Evolutionary conservation across 2,113 vertebrate genomes (phyloP), one percentile per base, ranked within the genome.

Genomic region (Chloroceryle aenea): DNA sequence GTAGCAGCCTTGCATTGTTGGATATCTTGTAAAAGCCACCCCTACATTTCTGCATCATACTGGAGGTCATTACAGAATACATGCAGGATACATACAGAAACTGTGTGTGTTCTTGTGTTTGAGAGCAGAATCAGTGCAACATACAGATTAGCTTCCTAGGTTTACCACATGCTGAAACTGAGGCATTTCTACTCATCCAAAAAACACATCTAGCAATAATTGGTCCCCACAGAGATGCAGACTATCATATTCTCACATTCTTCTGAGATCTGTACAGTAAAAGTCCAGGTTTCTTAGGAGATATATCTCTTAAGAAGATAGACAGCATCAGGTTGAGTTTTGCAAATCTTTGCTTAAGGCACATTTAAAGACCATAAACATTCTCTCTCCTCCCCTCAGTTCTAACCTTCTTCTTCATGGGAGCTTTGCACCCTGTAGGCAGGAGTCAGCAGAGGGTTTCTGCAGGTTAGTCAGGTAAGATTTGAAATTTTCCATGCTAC

Each of bases 1-100:
- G 83, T 45, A 79, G 90, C 89, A 93, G 92, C 63, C 81, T 93
- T 76, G 92, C 92, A 22, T 93, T 62, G 93, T 86, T 94, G 93
- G 95, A 85, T 96, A 71, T 84, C 95, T 93, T 88, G 88, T 90
- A 92, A 95, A 91, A 94, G 89, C 90, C 93, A 93, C 64, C 87
- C 76, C 56, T 91, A 78, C 76, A 83, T 81, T 95, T 95, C 73
- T 91, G 86, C 88, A 82, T 89, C 68, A 27, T 91, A 89, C 89
- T 90, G 87, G 81, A 84, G 91, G 67, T 93, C 95, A 92, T 94
- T 93, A 69, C 58, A 88, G 61, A 76, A 71, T 72, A 34, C 82
- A 85, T 48, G 87, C 48, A 94, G 89, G 82, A 87, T 72, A 34
- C 82, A 85, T 48, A 89, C 48, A 94, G 89, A 85, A 87, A 72